These are phyloP conservation scores for Trachelus tabidus DNA, from an alignment of 2,888 invertebrate genomes.

Conservation along the genomic window DNA sequence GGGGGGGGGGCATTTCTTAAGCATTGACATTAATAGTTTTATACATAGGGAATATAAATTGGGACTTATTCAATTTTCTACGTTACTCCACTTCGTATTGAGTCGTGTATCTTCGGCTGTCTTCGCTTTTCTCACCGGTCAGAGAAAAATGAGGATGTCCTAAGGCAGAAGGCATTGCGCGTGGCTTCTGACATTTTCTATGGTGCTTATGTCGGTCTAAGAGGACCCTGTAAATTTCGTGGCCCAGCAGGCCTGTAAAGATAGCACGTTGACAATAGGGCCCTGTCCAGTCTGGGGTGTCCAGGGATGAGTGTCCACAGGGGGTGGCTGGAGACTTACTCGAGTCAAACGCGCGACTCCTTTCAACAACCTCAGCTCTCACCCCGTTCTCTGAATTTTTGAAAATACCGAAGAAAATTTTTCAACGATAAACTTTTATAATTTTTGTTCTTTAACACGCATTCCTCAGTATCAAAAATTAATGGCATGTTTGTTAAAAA, in stretches of 20 bases:
- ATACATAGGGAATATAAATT: background rate
- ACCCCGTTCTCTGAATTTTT: background rate
- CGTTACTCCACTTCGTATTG: background rate
- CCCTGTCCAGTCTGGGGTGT: conserved; percentile 30
- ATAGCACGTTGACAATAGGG: conserved; percentile 31
- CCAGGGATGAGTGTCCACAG: background rate
- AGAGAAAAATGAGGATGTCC: background rate
- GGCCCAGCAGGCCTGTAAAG: conserved; percentile 50
- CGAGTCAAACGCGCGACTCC: conserved; percentile 3
- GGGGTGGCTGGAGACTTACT: background rate
- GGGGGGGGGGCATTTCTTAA: background rate
- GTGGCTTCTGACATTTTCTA: conserved; percentile 24
- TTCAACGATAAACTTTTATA: background rate
- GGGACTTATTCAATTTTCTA: background rate
- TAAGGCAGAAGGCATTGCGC: conserved; percentile 24
- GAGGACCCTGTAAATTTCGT: conserved; percentile 50
- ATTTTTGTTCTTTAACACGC: background rate
- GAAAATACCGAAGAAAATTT: background rate
- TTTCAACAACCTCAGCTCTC: conserved; percentile 5
- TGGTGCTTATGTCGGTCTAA: conserved; percentile 49
- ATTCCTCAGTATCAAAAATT: background rate
- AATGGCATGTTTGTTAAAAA: background rate
- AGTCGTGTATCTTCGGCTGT: background rate
- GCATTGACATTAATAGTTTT: background rate
- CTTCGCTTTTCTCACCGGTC: background rate